Percentiles rank a stretch among this genome's conserved stretches.
These are phyloP conservation scores for Bovichtus diacanthus DNA, from an alignment of 2,797 vertebrate species.

Conservation along the genomic window DNA sequence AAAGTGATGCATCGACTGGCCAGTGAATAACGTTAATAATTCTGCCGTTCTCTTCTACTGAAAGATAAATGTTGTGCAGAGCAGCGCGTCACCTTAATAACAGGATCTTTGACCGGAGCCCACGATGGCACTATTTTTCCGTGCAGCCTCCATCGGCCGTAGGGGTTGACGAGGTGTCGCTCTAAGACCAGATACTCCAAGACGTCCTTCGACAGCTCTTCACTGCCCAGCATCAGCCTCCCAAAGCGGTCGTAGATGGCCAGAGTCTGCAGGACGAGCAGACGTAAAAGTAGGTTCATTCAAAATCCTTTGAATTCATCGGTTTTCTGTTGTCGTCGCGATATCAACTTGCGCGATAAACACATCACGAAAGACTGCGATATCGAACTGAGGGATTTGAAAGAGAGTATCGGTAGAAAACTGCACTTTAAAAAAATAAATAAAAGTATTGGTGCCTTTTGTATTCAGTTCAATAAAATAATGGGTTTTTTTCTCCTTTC, in stretches of 20 bases:
- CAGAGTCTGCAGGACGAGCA: constrained; percentile 80
- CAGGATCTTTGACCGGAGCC: constrained; percentile 93
- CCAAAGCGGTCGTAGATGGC: constrained; percentile 96
- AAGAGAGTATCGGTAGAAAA: too few species aligned
- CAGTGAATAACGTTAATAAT: too few species aligned
- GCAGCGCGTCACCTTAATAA: constrained; percentile 87
- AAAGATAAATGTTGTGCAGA: not conserved
- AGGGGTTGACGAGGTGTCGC: constrained; percentile 90
- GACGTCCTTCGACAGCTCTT: constrained; percentile 91
- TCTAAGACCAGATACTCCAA: constrained; percentile 95
- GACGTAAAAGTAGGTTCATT: not conserved
- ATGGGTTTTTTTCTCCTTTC: too few species aligned
- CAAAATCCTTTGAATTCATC: too few species aligned
- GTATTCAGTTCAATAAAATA: too few species aligned
- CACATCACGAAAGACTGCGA: too few species aligned
- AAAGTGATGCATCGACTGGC: constrained; percentile 18
- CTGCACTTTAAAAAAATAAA: too few species aligned
- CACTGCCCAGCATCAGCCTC: constrained; percentile 91
- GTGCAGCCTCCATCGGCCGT: constrained; percentile 92
- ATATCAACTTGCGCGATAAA: too few species aligned
- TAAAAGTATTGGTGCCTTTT: too few species aligned
- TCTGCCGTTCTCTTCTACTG: too few species aligned
- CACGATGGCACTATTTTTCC: constrained; percentile 94
- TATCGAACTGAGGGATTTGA: too few species aligned
- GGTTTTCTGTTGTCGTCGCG: too few species aligned